Evolutionary conservation across 2,797 vertebrate genomes (phyloP), one percentile per base, ranked within the genome.

Genomic region (Sciaenops ocellatus): DNA sequence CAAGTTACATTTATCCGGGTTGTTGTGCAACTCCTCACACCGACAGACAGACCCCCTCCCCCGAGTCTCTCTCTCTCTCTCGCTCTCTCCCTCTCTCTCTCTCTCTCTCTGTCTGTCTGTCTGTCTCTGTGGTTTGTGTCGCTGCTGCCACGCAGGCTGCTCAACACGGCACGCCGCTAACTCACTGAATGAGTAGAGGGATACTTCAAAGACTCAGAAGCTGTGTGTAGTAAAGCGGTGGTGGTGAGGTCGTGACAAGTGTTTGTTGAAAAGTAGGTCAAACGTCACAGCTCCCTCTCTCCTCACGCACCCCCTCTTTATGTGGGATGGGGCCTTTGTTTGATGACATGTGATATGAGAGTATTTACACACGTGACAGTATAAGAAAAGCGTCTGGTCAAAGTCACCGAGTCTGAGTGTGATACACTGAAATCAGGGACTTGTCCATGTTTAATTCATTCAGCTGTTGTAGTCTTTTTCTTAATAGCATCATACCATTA

Each of bases 1-100:
- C 55, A 55, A 55, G 47, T 84, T 73, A 46, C 69, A 79, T 80
- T 50, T 51, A 52, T 76, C 50, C 67, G 55, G 67, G 79, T 62
- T 81, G 67, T 87, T 85, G 85, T 81, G 86, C 79, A 84, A 79
- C 60, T 73, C 64, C 75, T 47, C 69, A 47, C 71, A 69, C 42
- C 51, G 65, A 65, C 71, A 76, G 59, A 52, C 73, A 30, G 50
- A 62, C 73, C 44, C 41, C 74, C 64, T 13, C 71, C 67, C 28
- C 24, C 22, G 46, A 4, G 42, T 66, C 67, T 28, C n/a, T 8
- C 50, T 59, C 24, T 47, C 62, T 55, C 44, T 71, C 4, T 30
- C 62, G 44, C 34, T 18, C 24, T 47, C 18, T 61, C n/a, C 22
- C 34, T 65, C 26, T n/a, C 26, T 56, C 41, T 38, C 15, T 34